These are phyloP conservation scores for Pseudomyrmex dendroicus DNA, from an alignment of 1,140 invertebrate species.

Conservation along the genomic window DNA sequence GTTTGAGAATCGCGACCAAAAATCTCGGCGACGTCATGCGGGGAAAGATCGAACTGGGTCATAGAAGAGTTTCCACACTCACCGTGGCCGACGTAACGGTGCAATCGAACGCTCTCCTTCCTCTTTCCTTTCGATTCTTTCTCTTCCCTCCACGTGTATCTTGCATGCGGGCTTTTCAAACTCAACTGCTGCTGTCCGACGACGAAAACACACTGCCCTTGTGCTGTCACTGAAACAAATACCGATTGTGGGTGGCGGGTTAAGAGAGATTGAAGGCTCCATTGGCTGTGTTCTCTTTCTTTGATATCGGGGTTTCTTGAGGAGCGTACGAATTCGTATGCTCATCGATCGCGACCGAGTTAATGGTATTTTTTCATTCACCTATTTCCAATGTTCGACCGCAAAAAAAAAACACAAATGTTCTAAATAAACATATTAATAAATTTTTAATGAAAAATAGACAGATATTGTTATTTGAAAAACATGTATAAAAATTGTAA, in stretches of 20 bases:
- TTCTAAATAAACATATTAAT: too few species aligned
- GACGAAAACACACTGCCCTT: slow-evolving; percentile 77
- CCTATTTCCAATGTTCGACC: neutral
- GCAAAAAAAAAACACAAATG: neutral
- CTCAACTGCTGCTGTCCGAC: slow-evolving; percentile 65
- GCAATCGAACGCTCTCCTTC: slow-evolving; percentile 58
- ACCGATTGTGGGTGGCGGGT: slow-evolving; percentile 36
- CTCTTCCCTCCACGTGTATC: slow-evolving; percentile 44
- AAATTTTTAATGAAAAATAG: neutral
- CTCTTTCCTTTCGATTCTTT: slow-evolving; percentile 41
- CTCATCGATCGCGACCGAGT: slow-evolving; percentile 52
- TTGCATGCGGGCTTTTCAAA: slow-evolving; percentile 66
- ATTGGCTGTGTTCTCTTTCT: slow-evolving; percentile 28
- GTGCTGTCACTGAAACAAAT: slow-evolving; percentile 74
- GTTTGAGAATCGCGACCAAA: slow-evolving; percentile 73
- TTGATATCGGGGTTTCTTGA: slow-evolving; percentile 54
- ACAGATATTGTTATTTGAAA: neutral
- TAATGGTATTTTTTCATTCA: slow-evolving; percentile 46
- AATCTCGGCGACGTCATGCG: slow-evolving; percentile 69
- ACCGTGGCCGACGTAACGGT: slow-evolving; percentile 52
- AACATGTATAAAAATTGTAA: neutral
- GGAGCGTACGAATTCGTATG: slow-evolving; percentile 19
- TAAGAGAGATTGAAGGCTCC: slow-evolving; percentile 31
- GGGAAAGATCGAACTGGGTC: slow-evolving; percentile 75
- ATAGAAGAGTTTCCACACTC: slow-evolving; percentile 69